Conservation (phyloP, 2,888 invertebrate genomes). For the Drosophila acutilabella region DNA sequence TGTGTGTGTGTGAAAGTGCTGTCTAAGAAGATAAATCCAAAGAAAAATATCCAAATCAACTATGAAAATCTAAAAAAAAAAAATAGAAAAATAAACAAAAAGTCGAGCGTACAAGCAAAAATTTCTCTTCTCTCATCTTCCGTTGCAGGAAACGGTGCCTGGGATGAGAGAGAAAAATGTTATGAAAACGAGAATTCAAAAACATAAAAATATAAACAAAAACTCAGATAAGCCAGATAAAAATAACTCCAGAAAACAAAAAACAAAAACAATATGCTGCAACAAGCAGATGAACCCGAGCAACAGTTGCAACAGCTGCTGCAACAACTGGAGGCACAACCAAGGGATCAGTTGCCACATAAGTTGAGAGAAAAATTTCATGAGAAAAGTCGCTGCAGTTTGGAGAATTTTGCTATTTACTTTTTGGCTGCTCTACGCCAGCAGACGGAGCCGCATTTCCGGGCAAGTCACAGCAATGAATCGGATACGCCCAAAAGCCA, state of each 20-base stretch:
- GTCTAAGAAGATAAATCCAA: conserved; percentile 36
- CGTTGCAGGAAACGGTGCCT: conserved; percentile 73
- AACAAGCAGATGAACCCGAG: conserved; percentile 30
- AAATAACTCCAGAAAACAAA: conserved; percentile 17
- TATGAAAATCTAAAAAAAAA: conserved; percentile 17
- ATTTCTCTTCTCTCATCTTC: conserved; percentile 80
- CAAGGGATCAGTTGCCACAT: conserved; percentile 27
- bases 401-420: conserved; percentile 87
- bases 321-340: conserved; percentile 37
- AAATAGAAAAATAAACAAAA: conserved; percentile 30
- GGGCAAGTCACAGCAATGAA: conserved; percentile 35
- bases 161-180: conserved; percentile 41
- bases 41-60: conserved; percentile 23
- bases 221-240: conserved; percentile 15
- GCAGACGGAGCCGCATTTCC: conserved; percentile 86
- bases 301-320: conserved; percentile 55
- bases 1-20: conserved; percentile 58
- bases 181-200: conserved; percentile 30
- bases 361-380: conserved; percentile 63
- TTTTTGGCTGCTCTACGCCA: conserved; percentile 87
- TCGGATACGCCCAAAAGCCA: conserved; percentile 70
- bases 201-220: conserved; percentile 21
- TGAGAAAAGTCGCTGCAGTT: conserved; percentile 46
- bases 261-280: conserved; percentile 31
- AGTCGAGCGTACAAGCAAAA: conserved; percentile 70